A percentile compares a stretch with the other conserved stretches of the same genome.
phyloP scores from a whole-genome alignment of 2,888 invertebrate genomes.

The Spodoptera littoralis region DNA sequence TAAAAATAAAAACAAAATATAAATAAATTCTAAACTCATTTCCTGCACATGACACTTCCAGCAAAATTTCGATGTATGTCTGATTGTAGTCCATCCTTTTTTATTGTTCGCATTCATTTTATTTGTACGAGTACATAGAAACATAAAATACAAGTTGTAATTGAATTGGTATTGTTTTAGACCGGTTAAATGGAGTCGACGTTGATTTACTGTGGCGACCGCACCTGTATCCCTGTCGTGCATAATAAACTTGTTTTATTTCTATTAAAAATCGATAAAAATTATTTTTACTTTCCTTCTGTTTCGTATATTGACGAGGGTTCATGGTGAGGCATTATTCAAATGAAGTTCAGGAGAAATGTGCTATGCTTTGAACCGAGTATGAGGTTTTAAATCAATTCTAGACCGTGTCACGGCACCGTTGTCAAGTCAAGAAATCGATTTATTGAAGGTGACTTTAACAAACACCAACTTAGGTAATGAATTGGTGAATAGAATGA shows the following conservation, averaged over 20 bases:
- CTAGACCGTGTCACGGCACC: too few species aligned
- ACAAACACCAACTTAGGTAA: too few species aligned
- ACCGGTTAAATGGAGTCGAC: slow-evolving; percentile 56
- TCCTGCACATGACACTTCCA: slow-evolving; percentile 19
- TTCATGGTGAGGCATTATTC: slow-evolving; percentile 9
- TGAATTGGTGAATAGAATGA: too few species aligned
- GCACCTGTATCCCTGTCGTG: slow-evolving; percentile 62
- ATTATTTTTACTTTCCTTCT: slow-evolving; percentile 19
- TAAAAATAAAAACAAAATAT: slow-evolving; percentile 8
- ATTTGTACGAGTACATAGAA: slow-evolving; percentile 15
- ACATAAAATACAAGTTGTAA: slow-evolving; percentile 53
- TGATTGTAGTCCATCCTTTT: slow-evolving; percentile 21
- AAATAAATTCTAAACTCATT: slow-evolving; percentile 20
- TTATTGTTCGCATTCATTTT: slow-evolving; percentile 34
- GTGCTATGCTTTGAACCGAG: too few species aligned
- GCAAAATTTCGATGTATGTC: slow-evolving; percentile 11
- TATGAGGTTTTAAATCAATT: too few species aligned
- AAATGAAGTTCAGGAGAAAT: too few species aligned
- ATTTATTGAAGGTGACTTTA: too few species aligned
- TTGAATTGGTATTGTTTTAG: slow-evolving; percentile 59
- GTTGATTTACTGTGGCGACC: slow-evolving; percentile 61
- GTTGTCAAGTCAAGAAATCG: too few species aligned
- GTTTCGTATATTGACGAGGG: slow-evolving; percentile 14
- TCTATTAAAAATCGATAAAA: slow-evolving; percentile 37
- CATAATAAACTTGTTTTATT: slow-evolving; percentile 54